A percentile compares a stretch with the other conserved stretches of the same genome.
These are phyloP conservation scores for Enteromius thamalakanensis DNA, from an alignment of 2,797 vertebrate species.

Conservation along the genomic window DNA sequence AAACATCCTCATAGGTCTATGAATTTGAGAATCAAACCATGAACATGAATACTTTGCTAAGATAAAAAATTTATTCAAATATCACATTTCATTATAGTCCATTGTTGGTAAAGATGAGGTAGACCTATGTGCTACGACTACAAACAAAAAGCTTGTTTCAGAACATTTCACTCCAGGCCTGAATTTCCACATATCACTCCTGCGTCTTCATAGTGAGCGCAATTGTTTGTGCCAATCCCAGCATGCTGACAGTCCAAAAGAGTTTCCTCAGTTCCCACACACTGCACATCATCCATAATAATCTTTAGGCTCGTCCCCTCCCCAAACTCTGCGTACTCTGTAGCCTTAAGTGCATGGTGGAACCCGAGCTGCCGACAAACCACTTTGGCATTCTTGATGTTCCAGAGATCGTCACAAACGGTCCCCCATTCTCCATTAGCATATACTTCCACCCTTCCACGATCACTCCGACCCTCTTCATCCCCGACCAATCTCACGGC, in stretches of 20 bases:
- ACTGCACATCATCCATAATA: conserved; percentile 89
- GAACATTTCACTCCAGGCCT: conserved; percentile 7
- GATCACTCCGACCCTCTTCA: conserved; percentile 63
- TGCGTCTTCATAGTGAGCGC: conserved; percentile 88
- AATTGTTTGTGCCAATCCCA: conserved; percentile 83
- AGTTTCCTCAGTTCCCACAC: conserved; percentile 79
- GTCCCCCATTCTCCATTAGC: conserved; percentile 86
- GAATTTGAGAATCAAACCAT: conserved; percentile 29
- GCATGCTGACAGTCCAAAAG: conserved; percentile 86
- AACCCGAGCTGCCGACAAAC: conserved; percentile 93
- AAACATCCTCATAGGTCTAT: conserved; percentile 29
- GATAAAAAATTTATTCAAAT: conserved; percentile 23
- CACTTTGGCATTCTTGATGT: conserved; percentile 74
- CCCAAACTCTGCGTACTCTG: conserved; percentile 87
- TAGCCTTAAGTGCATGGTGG: conserved; percentile 74
- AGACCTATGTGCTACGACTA: conserved; percentile 54
- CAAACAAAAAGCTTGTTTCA: conserved; percentile 36
- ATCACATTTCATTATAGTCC: conserved; percentile 5
- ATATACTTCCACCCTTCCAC: conserved; percentile 87
- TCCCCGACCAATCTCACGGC: conserved; percentile 80
- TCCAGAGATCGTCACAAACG: conserved; percentile 91
- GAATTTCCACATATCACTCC: conserved; percentile 84
- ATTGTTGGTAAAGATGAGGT: conserved; percentile 50
- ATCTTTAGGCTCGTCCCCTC: conserved; percentile 82
- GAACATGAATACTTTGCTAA: neutral